Conservation (phyloP, 1,140 invertebrate species). For the Mylabris phalerata region DNA sequence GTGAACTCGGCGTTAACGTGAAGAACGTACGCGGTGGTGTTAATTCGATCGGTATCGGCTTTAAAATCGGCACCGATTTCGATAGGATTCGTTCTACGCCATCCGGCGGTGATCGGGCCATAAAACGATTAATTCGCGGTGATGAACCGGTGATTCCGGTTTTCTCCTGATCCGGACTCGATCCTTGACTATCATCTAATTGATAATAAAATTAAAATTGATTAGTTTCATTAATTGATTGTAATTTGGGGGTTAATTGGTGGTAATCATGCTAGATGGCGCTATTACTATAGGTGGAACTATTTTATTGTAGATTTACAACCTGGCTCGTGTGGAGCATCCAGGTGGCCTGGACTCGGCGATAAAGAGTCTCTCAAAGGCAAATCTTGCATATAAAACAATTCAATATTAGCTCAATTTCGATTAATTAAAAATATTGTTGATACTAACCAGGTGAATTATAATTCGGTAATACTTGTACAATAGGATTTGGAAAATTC, state of each 20-base stretch:
- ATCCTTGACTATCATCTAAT: conserved; percentile 48
- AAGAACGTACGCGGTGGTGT: conserved; percentile 44
- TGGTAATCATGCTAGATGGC: too few species aligned
- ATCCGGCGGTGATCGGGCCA: conserved; percentile 75
- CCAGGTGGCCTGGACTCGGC: conserved; percentile 50
- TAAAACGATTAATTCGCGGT: conserved; percentile 62
- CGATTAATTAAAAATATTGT: conserved; percentile 5
- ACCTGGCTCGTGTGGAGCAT: conserved; percentile 33
- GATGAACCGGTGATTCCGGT: conserved; percentile 54
- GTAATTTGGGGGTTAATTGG: too few species aligned
- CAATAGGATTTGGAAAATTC: too few species aligned
- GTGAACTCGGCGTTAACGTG: conserved; percentile 68
- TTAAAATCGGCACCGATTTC: conserved; percentile 48
- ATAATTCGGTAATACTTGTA: conserved; percentile 35
- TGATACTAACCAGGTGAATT: conserved; percentile 47
- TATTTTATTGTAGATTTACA: conserved; percentile 2
- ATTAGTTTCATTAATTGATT: too few species aligned
- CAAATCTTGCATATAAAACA: conserved; percentile 41
- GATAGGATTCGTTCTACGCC: conserved; percentile 72
- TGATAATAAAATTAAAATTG: too few species aligned
- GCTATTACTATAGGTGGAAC: too few species aligned
- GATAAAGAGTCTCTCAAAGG: conserved; percentile 53
- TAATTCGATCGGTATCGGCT: conserved; percentile 4
- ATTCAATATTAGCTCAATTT: conserved; percentile 5
- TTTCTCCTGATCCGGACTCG: conserved; percentile 50